Conservation (phyloP, 2,888 invertebrate genomes). For the Lordiphosa fenestrarum region DNA sequence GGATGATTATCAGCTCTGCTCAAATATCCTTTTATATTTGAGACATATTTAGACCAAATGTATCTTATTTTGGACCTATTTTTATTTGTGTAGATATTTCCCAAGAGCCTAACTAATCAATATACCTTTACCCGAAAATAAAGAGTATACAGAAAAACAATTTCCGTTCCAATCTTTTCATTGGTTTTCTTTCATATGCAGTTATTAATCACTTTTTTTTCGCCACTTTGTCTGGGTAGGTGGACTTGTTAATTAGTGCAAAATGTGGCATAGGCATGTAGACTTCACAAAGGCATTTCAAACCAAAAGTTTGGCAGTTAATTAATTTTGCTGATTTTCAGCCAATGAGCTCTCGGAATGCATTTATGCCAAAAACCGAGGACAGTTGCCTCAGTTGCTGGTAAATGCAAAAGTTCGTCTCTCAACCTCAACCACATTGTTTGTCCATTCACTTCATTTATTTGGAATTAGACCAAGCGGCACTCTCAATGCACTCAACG, state of each 20-base stretch:
- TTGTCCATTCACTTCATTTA: conserved; percentile 76
- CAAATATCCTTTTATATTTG: too few relatives aligned
- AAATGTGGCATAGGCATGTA: conserved; percentile 19
- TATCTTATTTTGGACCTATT: too few relatives aligned
- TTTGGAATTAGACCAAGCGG: conserved; percentile 69
- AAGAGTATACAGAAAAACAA: conserved; percentile 15
- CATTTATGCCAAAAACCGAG: conserved; percentile 32
- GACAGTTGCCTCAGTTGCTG: conserved; percentile 36
- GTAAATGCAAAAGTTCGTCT: conserved; percentile 30
- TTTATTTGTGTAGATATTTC: too few relatives aligned
- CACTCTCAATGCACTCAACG: conserved; percentile 60
- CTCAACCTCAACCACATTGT: conserved; percentile 60
- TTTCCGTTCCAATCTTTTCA: conserved; percentile 51
- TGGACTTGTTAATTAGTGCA: conserved; percentile 59
- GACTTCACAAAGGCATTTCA: conserved; percentile 42
- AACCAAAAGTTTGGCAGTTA: conserved; percentile 29
- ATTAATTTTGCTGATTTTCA: conserved; percentile 45
- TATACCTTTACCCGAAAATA: neutral
- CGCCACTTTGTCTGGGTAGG: neutral
- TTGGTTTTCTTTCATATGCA: conserved; percentile 46
- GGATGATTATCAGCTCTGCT: too few relatives aligned
- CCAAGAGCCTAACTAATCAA: too few relatives aligned
- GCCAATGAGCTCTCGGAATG: conserved; percentile 43
- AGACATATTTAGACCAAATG: too few relatives aligned
- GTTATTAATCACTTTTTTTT: conserved; percentile 10